phyloP scores from a whole-genome alignment of 2,888 invertebrate species.

The Agrotis ipsilon region DNA sequence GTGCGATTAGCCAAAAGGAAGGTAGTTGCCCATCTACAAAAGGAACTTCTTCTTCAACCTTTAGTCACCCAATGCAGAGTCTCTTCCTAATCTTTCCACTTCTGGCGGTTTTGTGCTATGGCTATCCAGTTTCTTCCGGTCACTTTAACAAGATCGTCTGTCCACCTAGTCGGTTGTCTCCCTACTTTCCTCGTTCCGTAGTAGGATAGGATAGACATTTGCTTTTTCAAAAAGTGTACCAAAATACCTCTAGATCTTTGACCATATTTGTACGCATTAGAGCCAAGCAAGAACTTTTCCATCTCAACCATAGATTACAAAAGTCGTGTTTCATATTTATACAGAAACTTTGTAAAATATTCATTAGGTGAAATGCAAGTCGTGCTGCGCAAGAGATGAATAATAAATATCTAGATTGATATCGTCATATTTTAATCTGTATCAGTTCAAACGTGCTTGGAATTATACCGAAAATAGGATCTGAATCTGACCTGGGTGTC shows the following conservation, averaged over 20 bases:
- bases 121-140: too few relatives aligned
- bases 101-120: too few relatives aligned
- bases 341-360: constrained; percentile 80
- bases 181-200: too few relatives aligned
- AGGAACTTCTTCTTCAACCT: too few relatives aligned
- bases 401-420: constrained; percentile 82
- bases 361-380: constrained; percentile 84
- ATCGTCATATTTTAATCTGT: constrained; percentile 82
- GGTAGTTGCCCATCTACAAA: neutral
- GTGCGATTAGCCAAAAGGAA: neutral
- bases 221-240: neutral
- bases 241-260: neutral
- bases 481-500: constrained; percentile 37
- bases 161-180: too few relatives aligned
- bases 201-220: too few relatives aligned
- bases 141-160: too few relatives aligned
- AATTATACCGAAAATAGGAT: constrained; percentile 70
- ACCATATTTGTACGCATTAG: constrained; percentile 5
- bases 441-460: constrained; percentile 79
- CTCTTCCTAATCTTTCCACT: too few relatives aligned
- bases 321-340: constrained; percentile 72
- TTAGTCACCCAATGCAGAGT: too few relatives aligned
- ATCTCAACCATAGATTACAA: constrained; percentile 53
- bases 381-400: constrained; percentile 80
- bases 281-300: constrained; percentile 16